Percentiles rank a stretch among this genome's conserved stretches.
Evolutionary conservation across 2,113 vertebrate genomes (phyloP).

Genomic region (Notothenia coriiceps): DNA sequence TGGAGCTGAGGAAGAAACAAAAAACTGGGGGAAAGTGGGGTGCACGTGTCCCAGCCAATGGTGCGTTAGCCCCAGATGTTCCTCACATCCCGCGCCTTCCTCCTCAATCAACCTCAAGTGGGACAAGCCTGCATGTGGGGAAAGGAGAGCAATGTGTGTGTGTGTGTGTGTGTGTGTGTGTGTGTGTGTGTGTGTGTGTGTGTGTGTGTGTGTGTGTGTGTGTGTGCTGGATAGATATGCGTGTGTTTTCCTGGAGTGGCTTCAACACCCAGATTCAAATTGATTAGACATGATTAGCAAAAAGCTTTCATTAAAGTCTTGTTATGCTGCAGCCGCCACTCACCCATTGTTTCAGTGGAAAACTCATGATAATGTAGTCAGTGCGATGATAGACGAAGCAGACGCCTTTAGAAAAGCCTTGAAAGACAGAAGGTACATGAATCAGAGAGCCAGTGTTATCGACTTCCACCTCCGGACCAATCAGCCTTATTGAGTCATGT

Average conservation of each 20-base stretch:
- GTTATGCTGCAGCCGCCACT: not conserved
- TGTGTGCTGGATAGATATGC: not conserved
- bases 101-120: conserved; percentile 35
- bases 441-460: not conserved
- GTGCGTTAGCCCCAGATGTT: conserved; percentile 47
- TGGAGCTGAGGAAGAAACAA: not conserved
- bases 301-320: not conserved
- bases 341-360: not conserved
- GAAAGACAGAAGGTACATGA: not conserved
- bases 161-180: not conserved
- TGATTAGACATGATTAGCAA: not conserved
- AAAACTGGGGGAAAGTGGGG: conserved; percentile 3
- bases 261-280: not conserved
- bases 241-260: not conserved
- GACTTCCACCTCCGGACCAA: not conserved
- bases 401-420: not conserved
- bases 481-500: not conserved
- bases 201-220: not conserved
- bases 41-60: conserved; percentile 38
- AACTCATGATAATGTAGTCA: not conserved
- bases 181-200: not conserved
- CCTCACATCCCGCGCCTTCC: conserved; percentile 25
- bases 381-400: not conserved
- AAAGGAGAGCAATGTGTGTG: not conserved
- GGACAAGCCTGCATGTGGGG: not conserved